Percentiles rank a stretch among this genome's conserved stretches.
phyloP scores from a whole-genome alignment of 2,797 vertebrate species.

The Lepilemur ruficaudatus region DNA sequence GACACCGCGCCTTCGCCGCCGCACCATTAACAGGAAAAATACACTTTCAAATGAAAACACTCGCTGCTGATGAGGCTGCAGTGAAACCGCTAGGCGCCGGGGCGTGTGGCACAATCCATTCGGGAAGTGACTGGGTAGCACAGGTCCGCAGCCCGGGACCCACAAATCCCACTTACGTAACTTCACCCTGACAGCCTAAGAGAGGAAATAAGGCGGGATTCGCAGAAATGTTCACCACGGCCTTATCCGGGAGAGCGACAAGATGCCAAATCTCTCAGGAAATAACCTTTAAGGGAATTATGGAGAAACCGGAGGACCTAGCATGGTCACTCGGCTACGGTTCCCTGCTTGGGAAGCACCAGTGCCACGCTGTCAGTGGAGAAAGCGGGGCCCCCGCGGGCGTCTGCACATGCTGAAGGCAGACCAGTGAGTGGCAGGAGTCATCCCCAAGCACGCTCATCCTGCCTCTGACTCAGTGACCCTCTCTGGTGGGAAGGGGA shows the following conservation, averaged over 20 bases:
- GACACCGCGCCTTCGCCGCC: fast-evolving
- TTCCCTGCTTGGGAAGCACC: neutral
- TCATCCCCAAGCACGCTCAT: no score
- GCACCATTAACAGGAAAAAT: neutral
- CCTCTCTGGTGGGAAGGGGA: neutral
- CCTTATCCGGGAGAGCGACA: fast-evolving
- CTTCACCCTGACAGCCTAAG: fast-evolving
- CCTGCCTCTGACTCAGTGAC: neutral
- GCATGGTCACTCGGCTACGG: fast-evolving
- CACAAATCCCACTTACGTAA: neutral
- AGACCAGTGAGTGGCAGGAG: fast-evolving
- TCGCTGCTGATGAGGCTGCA: fast-evolving
- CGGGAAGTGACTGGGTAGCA: neutral
- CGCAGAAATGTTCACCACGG: fast-evolving
- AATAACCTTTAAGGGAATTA: no score
- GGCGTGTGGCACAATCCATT: fast-evolving
- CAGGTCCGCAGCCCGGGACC: neutral
- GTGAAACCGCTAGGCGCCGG: fast-evolving
- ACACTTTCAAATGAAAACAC: neutral
- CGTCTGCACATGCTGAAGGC: no score
- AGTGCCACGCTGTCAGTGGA: fast-evolving
- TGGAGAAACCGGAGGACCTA: neutral
- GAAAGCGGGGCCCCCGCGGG: fast-evolving
- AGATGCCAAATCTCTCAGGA: neutral
- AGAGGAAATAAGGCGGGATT: neutral